Evolutionary conservation across 92 coral and sea anemone species (phyloP).

Genomic region (Palythoa caribaeorum): DNA sequence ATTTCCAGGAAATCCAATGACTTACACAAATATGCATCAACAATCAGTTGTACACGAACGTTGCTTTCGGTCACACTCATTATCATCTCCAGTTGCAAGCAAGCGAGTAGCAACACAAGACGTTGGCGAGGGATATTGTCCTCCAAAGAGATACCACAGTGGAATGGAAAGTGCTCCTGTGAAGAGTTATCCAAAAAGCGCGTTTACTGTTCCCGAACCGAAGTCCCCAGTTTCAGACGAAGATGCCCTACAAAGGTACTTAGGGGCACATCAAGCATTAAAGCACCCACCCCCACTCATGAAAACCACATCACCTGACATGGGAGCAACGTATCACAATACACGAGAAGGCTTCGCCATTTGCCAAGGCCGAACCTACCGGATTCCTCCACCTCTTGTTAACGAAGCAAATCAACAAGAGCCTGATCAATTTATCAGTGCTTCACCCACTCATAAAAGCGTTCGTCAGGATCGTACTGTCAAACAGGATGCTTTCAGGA

Average conservation of each 20-base stretch:
- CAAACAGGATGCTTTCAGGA: slow-evolving; percentile 5
- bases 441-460: neutral
- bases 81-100: neutral
- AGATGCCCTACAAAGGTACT: slow-evolving; percentile 24
- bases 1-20: slow-evolving; percentile 17
- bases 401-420: neutral
- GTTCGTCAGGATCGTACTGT: slow-evolving; percentile 1
- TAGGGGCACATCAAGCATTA: neutral
- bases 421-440: neutral
- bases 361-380: neutral
- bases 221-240: slow-evolving; percentile 34
- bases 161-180: neutral
- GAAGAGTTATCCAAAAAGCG: neutral
- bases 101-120: slow-evolving; percentile 20
- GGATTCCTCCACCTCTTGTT: slow-evolving; percentile 16
- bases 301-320: slow-evolving; percentile 3
- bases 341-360: neutral
- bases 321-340: neutral
- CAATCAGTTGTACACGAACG: slow-evolving; percentile 21
- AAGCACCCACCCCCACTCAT: slow-evolving; percentile 1
- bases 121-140: slow-evolving; percentile 6
- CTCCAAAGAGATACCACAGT: slow-evolving; percentile 29
- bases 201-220: neutral
- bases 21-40: slow-evolving; percentile 5
- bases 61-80: slow-evolving; percentile 1